These are phyloP conservation scores for Leptopilina clavipes DNA, from an alignment of 1,140 invertebrate genomes.

Conservation along the genomic window DNA sequence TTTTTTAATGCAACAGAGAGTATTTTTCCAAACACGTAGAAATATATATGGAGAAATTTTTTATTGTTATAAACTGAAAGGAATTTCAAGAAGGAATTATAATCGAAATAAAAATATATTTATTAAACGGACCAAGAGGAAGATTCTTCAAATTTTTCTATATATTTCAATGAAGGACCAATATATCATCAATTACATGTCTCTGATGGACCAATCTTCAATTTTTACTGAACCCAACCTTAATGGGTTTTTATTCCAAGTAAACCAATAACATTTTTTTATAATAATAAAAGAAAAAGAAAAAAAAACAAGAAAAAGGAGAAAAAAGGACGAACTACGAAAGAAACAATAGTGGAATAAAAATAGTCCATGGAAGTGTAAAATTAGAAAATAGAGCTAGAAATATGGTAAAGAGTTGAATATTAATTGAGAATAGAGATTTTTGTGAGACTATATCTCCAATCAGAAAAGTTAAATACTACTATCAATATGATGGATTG, in stretches of 20 bases:
- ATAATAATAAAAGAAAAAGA: background rate
- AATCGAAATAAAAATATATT: no score
- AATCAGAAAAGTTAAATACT: constrained; percentile 8
- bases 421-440: background rate
- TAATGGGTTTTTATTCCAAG: no score
- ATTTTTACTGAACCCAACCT: background rate
- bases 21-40: no score
- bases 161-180: constrained; percentile 17
- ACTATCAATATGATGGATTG: constrained; percentile 81
- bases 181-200: background rate
- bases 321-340: background rate
- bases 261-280: no score
- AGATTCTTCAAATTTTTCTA: constrained; percentile 4
- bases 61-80: no score
- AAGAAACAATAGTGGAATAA: background rate
- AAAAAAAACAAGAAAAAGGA: background rate
- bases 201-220: background rate
- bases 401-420: background rate
- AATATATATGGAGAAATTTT: no score
- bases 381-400: background rate
- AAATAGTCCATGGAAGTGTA: background rate
- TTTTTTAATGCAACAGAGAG: no score
- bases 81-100: no score
- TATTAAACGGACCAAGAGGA: background rate
- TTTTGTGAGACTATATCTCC: background rate